Evolutionary conservation across 2,797 vertebrate genomes (phyloP), one percentile per base, ranked within the genome.

Genomic region (Sebastolobus altivelis): DNA sequence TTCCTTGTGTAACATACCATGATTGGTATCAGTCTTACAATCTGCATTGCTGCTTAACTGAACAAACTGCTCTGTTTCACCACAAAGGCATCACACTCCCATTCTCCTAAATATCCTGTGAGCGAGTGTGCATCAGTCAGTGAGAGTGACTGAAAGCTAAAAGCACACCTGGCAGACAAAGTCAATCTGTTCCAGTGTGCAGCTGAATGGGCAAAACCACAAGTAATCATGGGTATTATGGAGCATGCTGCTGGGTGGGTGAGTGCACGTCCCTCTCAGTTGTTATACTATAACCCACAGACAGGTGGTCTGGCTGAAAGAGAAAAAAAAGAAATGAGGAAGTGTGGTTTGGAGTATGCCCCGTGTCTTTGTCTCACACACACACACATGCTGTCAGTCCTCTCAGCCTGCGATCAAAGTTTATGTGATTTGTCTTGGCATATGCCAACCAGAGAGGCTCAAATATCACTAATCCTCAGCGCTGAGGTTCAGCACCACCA

Each of bases 301-400:
- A 91, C 95, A 95, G 95, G 94, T 95, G 95, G 93, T 94, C 91
- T 31, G 92, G 89, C 87, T 91, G 80, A 91, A 86, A 85, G 84
- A 66, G 81, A 83, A 75, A 68, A 68, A 80, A 83, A 77, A 86
- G 76, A 91, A 94, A 93, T 85, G 88, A 92, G 92, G 91, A 91
- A 93, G 90, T 91, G 92, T 83, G 89, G 78, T 90, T 79, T 82
- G 82, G 77, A 89, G 79, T 58, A 82, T 74, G 82, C 72, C 68
- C 61, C 43, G 72, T 56, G 66, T 78, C 85, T 92, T 89, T 93
- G 88, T 92, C 86, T 74, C 33, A 55, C 66, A 37, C 75, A 62
- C 74, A 83, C 77, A 76, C 76, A 72, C 65, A 66, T 1, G 8
- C 60, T 73, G 81, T 81, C 83, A 66, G 59, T 81, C 75, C 65